Evolutionary conservation across 2,888 invertebrate genomes (phyloP).

Genomic region (Asteroscopus sphinx): DNA sequence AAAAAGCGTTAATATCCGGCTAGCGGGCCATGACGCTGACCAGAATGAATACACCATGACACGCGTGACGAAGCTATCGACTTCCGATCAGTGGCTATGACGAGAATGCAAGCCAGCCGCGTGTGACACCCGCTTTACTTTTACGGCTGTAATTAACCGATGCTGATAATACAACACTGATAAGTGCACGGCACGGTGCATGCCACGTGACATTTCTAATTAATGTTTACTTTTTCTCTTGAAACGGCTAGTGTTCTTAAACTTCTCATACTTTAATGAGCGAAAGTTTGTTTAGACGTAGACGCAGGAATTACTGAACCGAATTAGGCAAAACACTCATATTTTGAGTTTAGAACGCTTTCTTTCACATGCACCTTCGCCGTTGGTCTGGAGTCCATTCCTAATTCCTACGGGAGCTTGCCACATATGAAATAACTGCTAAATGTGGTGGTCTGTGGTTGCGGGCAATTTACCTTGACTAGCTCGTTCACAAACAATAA

Average conservation of each 20-base stretch:
- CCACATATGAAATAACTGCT: constrained; percentile 14
- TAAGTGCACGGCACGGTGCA: constrained; percentile 49
- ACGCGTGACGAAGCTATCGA: constrained; percentile 80
- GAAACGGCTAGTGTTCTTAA: constrained; percentile 11
- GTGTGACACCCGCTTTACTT: constrained; percentile 62
- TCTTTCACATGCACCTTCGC: constrained; percentile 3
- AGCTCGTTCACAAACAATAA: constrained; percentile 4
- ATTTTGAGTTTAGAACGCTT: constrained; percentile 20
- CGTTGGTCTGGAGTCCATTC: constrained; percentile 6
- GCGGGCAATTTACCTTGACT: constrained; percentile 6
- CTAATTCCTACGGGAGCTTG: constrained; percentile 8
- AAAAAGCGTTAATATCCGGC: constrained; percentile 83
- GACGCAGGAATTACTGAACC: constrained; percentile 41
- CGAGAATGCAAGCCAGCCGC: constrained; percentile 53
- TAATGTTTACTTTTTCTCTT: constrained; percentile 41
- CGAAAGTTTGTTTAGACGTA: constrained; percentile 35
- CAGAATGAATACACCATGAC: constrained; percentile 75
- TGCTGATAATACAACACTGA: constrained; percentile 42
- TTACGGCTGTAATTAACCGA: constrained; percentile 51
- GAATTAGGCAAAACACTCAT: constrained; percentile 10
- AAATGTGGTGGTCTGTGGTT: constrained; percentile 16
- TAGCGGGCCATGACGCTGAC: constrained; percentile 75
- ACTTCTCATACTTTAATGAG: constrained; percentile 33
- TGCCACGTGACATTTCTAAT: constrained; percentile 47
- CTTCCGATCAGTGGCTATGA: constrained; percentile 76